These are phyloP conservation scores for Enteromius treurensis DNA, from an alignment of 2,797 vertebrate species.

Conservation along the genomic window DNA sequence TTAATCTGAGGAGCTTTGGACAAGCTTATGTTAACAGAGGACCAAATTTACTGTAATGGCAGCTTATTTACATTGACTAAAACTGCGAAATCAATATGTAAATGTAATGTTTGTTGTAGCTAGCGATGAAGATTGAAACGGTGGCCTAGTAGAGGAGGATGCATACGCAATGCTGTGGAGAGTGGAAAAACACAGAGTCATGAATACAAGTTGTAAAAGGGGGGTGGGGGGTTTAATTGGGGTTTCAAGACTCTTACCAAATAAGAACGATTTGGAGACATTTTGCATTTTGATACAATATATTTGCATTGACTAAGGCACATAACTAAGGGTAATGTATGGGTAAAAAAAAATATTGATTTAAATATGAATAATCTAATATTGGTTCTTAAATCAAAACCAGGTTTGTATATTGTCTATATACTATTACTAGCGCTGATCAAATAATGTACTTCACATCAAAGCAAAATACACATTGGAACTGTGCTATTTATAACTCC, in stretches of 20 bases:
- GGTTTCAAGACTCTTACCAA: conserved; percentile 1
- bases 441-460: not conserved
- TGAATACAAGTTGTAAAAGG: conserved; percentile 54
- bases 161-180: conserved; percentile 85
- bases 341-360: not conserved
- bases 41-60: conserved; percentile 99
- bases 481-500: not conserved
- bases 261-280: not conserved
- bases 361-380: not conserved
- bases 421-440: not conserved
- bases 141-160: conserved; percentile 76
- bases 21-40: conserved; percentile 98
- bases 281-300: conserved; percentile 15
- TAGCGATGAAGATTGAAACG: conserved; percentile 92
- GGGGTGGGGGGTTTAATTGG: not conserved
- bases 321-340: not conserved
- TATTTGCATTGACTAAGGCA: not conserved
- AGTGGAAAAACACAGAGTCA: conserved; percentile 59
- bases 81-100: conserved; percentile 99
- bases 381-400: not conserved
- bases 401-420: not conserved
- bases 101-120: conserved; percentile 99
- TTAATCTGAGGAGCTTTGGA: conserved; percentile 96
- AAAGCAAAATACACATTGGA: not conserved
- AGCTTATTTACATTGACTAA: conserved; percentile 99